Conservation (phyloP, 2,888 invertebrate genomes). For the Protophormia terraenovae region DNA sequence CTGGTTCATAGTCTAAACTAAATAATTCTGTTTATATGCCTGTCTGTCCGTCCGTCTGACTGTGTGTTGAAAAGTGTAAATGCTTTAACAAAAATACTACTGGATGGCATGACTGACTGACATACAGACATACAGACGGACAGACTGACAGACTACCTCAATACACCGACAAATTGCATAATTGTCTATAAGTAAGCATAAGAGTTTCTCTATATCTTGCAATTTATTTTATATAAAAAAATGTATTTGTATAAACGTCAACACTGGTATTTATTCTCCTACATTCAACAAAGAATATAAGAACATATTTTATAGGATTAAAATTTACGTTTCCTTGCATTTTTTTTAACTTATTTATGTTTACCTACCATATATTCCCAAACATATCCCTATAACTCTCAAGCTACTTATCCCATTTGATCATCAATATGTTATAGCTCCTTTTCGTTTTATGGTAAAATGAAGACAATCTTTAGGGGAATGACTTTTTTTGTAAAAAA, state of each 20-base stretch:
- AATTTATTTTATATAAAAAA: conserved; percentile 24
- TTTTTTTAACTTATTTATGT: conserved; percentile 6
- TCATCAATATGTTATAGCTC: conserved; percentile 19
- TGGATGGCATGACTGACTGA: conserved; percentile 1
- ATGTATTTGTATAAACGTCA: conserved; percentile 15
- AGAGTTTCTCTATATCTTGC: neutral
- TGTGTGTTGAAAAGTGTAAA: conserved; percentile 8
- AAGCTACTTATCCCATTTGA: neutral
- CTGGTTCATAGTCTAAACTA: conserved; percentile 40
- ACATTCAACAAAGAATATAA: neutral
- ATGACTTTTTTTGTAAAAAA: conserved; percentile 32
- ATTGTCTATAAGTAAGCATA: neutral
- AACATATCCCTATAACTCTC: neutral
- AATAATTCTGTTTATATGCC: neutral
- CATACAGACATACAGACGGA: neutral
- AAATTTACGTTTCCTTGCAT: conserved; percentile 51
- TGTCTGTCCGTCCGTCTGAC: neutral
- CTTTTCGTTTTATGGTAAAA: neutral
- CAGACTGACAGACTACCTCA: neutral
- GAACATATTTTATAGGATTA: conserved; percentile 58
- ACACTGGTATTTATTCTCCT: conserved; percentile 21
- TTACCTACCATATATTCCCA: neutral
- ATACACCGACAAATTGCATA: neutral
- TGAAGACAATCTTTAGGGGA: conserved; percentile 36
- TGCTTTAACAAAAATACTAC: neutral